Base-by-base conservation (phyloP, 2,113 vertebrate genomes). In the Corythornis cristatus region DNA sequence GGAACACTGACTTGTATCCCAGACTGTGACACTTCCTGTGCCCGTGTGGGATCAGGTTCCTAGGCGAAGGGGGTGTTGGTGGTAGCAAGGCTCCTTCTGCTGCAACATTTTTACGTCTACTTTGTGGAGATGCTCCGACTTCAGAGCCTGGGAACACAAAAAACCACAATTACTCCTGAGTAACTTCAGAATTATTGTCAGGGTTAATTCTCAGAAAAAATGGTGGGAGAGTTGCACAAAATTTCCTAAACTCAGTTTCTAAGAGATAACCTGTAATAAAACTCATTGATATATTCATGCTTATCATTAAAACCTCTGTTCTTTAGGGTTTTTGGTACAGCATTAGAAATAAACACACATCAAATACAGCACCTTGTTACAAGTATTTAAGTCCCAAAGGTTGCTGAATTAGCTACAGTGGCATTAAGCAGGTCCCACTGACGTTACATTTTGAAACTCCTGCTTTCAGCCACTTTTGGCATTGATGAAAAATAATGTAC, bases 21-120 rank as follows among this genome's bases (percentile, higher is more conserved):
- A 99, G 95, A 95, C 99, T 99, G 94, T 99, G 99, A 97, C 99
- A 99, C 92, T 99, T 99, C 97, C 99, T 98, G 45, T 99, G 99
- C 22, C 99, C 99, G 0, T 99, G 99, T 1, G 98, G 98, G 81
- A 99, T 98, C 83, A 99, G 97, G 96, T 99, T 99, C 93, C 99
- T 97, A 23, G 99, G 99, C 4, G 99, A 99, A 3, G 99, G 99
- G 3, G 99, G 99, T 0, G 99, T 99, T 89, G 98, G 98, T 2
- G 99, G 99, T 15, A 99, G 96, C 79, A 98, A 96, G 31, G 96
- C 96, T 83, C 98, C 99, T 87, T 99, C 99, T 12, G 97, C 98
- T 53, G 98, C 96, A 40, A 92, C 81, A 13, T 95, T 98, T 89
- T 98, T 99, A 40, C 98, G 98, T 79, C 98, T 97, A 25, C 98